Conservation (phyloP, 2,888 invertebrate species). For the Volucella inanis region DNA sequence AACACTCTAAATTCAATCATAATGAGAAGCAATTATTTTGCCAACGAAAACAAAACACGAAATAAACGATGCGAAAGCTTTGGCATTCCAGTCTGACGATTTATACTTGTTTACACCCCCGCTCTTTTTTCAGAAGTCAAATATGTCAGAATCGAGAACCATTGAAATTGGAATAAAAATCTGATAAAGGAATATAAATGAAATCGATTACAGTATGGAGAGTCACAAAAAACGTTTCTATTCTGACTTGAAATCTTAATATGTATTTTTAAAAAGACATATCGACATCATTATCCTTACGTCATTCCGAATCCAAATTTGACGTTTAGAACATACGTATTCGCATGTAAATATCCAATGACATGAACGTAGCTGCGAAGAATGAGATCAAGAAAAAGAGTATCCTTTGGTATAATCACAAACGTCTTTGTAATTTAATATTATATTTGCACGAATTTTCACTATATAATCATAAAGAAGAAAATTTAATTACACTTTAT, state of each 20-base stretch:
- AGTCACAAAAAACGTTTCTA: background rate
- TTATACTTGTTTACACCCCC: conserved; percentile 66
- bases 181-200: conserved; percentile 36
- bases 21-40: conserved; percentile 66
- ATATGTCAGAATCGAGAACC: conserved; percentile 24
- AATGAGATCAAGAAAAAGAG: conserved; percentile 29
- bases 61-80: conserved; percentile 57
- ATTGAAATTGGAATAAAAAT: conserved; percentile 36
- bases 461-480: conserved; percentile 21
- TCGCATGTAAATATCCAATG: conserved; percentile 59
- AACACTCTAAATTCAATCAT: conserved; percentile 52
- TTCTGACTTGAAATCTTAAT: conserved; percentile 19
- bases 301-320: conserved; percentile 66
- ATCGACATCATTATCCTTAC: conserved; percentile 57
- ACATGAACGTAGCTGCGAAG: conserved; percentile 21
- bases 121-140: conserved; percentile 35
- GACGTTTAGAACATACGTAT: conserved; percentile 70
- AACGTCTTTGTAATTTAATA: conserved; percentile 24
- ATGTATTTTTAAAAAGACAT: conserved; percentile 34
- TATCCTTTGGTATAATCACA: conserved; percentile 64
- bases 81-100: conserved; percentile 63
- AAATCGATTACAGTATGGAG: conserved; percentile 22
- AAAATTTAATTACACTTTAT: conserved; percentile 34
- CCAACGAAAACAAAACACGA: conserved; percentile 62
- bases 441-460: conserved; percentile 16